phyloP scores from a whole-genome alignment of 2,113 vertebrate species.

The Dendropsophus ebraccatus region DNA sequence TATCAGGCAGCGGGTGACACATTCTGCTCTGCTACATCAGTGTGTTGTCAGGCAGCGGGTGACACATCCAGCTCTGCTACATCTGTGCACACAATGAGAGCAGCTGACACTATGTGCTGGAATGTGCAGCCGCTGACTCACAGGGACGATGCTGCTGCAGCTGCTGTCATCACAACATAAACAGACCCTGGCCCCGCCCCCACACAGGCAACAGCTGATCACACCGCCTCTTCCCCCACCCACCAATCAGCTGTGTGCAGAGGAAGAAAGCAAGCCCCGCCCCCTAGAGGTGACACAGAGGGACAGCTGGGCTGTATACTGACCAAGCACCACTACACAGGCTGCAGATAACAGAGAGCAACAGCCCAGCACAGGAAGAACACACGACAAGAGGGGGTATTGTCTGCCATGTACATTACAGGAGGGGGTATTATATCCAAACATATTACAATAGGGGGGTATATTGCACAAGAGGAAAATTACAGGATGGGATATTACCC shows the following conservation, averaged over 20 bases:
- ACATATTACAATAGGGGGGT: not conserved
- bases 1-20: not conserved
- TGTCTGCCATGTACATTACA: no score
- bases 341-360: not conserved
- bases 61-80: not conserved
- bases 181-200: slow-evolving; percentile 3
- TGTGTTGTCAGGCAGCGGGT: not conserved
- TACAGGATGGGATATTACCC: no score
- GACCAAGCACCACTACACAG: no score
- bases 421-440: not conserved
- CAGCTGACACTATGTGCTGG: not conserved
- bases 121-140: not conserved
- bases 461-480: no score
- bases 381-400: no score
- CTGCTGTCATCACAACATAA: not conserved
- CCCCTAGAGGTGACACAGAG: slow-evolving; percentile 19
- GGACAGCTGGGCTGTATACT: not conserved
- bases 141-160: not conserved
- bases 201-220: not conserved
- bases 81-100: not conserved
- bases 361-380: not conserved
- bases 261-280: not conserved
- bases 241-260: slow-evolving; percentile 12
- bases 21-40: not conserved
- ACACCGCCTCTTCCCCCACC: not conserved